Conservation (phyloP, 2,888 invertebrate genomes). For the Carterocephalus palaemon region DNA sequence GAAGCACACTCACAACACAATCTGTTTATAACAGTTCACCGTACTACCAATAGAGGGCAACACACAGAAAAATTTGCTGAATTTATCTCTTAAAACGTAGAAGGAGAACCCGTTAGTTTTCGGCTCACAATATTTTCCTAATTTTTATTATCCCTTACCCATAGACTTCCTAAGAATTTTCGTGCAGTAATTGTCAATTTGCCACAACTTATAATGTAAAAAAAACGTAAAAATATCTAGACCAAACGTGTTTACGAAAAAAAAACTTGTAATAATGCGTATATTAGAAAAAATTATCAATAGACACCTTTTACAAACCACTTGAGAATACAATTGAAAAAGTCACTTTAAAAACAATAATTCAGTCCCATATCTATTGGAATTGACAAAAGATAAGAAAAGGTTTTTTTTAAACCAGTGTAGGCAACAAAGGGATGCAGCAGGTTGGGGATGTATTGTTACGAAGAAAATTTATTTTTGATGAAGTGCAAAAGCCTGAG, state of each 20-base stretch:
- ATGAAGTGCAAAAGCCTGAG: constrained; percentile 76
- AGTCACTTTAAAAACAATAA: constrained; percentile 65
- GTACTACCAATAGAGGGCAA: not conserved
- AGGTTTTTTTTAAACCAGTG: constrained; percentile 47
- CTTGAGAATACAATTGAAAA: constrained; percentile 51
- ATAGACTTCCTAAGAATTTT: too few species aligned
- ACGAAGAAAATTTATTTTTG: constrained; percentile 71
- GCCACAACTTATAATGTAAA: too few species aligned
- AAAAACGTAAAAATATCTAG: too few species aligned
- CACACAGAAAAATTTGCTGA: too few species aligned
- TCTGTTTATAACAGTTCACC: not conserved
- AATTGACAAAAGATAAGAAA: constrained; percentile 50
- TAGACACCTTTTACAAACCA: constrained; percentile 35
- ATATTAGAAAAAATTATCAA: constrained; percentile 1
- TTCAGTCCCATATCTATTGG: constrained; percentile 52
- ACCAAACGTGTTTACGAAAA: too few species aligned
- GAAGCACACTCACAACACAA: not conserved
- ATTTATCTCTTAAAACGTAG: not conserved
- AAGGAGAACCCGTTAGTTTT: not conserved
- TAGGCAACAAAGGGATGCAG: constrained; percentile 47
- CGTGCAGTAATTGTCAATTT: too few species aligned
- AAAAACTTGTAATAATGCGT: too few species aligned
- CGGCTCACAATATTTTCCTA: too few species aligned
- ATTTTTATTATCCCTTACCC: too few species aligned
- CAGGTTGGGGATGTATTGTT: constrained; percentile 68